Evolutionary conservation across 2,888 invertebrate species (phyloP), one percentile per base, ranked within the genome.

Genomic region (Micoletzkya japonica): DNA sequence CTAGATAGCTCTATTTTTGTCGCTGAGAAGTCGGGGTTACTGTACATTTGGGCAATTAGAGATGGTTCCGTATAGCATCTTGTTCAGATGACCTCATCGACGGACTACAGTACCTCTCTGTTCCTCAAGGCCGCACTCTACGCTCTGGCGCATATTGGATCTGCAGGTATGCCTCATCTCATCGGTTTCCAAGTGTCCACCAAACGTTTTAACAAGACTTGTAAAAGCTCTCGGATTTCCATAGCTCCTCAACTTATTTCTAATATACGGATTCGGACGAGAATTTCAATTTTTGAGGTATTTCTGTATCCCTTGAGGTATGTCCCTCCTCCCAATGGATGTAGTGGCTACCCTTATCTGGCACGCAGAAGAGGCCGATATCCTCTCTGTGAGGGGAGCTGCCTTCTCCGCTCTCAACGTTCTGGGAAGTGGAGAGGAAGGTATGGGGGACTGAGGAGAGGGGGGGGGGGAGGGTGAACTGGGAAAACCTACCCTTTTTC

Each of bases 371-470:
- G 76, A 76, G 56, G 77, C 79, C 34, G 70, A 72, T 32, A 76
- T 79, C 58, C 72, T 85, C 32, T 76, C 77, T 26, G 74, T 85
- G 17, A 73, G 83, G 6, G 85, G 85, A 57, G 72, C 76, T 36
- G 85, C 84, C 30, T 80, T 84, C 76, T 82, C 78, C 74, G 81
- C 85, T 4, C 72, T 83, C 24, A 77, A 77, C 54, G 75, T 82
- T 20, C 73, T 82, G 1, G 30, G 49, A 34, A 37, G 63, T 4
- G 50, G 63, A 17, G 67, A 72, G 10, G 75, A 72, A 52, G 78
- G 74, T 66, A 52, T 57, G 24, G 17, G 37, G 4, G 24, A 32
- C 24, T 7, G 20, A 28, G 4, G 7, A 59, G 24, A 24, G 6
- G 7, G n/a, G 54, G 10, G 20, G 7, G 14, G 17, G 4, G 20